Conservation (phyloP, 1,140 invertebrate species). For the Trichonephila clavata region DNA sequence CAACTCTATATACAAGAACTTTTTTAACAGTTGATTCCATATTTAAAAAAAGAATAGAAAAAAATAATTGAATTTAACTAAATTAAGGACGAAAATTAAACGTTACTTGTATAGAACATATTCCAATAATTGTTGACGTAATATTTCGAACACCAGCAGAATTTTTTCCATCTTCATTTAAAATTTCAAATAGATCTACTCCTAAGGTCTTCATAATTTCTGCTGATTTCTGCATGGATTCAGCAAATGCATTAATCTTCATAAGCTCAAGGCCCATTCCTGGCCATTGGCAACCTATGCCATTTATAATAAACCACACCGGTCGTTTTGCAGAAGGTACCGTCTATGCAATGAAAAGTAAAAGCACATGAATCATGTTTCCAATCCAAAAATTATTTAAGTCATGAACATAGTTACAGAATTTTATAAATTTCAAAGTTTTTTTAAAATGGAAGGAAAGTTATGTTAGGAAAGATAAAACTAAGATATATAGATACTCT, state of each 20-base stretch:
- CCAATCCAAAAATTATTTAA: no score
- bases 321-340: slow-evolving; percentile 81
- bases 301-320: slow-evolving; percentile 96
- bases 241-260: slow-evolving; percentile 88
- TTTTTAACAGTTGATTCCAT: no score
- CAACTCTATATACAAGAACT: no score
- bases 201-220: slow-evolving; percentile 88
- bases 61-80: no score
- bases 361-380: not conserved
- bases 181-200: slow-evolving; percentile 90
- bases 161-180: slow-evolving; percentile 78
- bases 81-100: not conserved
- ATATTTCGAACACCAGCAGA: not conserved
- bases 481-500: no score
- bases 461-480: no score
- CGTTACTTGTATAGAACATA: slow-evolving; percentile 86
- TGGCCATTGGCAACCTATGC: slow-evolving; percentile 97
- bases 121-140: slow-evolving; percentile 9
- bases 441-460: no score
- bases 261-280: slow-evolving; percentile 94
- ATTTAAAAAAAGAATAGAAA: no score
- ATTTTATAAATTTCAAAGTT: no score
- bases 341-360: not conserved
- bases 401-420: no score
- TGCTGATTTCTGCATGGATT: slow-evolving; percentile 88